Base-by-base conservation (phyloP, 1,140 invertebrate genomes). In the Patella vulgata region DNA sequence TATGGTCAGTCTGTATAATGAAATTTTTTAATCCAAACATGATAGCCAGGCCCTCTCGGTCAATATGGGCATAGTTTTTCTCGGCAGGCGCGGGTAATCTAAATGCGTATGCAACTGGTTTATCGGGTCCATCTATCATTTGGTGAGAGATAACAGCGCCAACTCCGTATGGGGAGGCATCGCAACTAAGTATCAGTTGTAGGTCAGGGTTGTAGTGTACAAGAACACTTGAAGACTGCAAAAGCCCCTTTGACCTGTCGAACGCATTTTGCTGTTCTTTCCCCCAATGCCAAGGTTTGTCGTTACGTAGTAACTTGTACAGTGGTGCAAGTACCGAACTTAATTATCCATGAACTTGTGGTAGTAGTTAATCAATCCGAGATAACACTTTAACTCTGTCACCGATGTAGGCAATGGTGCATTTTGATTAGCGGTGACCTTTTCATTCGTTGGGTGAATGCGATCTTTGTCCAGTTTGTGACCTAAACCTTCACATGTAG, bases 121-220 rank as follows among this genome's bases (percentile, higher is more conserved):
- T 65, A 56, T 70, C 66, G 75, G 64, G n/a, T 12, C 78, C 77
- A 66, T 85, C 36, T 25, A n/a, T n/a, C 27, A 75, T 59, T 9
- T 30, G 64, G 58, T 88, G 86, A 1, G 79, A 75, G 0, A 89
- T 59, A 6, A 86, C 77, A 1, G 82, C 84, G 0, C 85, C 85
- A 1, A 88, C 66, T 12, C 85, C 86, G 62, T 81, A 79, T 3
- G 77, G 66, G 42, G 79, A 85, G 27, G 85, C 86, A 79, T 89
- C 87, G n/a, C 82, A 82, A 17, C 84, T 70, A 21, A 88, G 46
- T n/a, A 82, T 66, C 5, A 87, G 53, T 30, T 74, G 61, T 50
- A 73, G 62, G 11, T 73, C 58, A 27, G 78, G 73, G 43, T 87
- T 79, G 65, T 80, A 87, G 55, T 82, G 76, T 1, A 74, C 75